phyloP scores from a whole-genome alignment of 2,888 invertebrate species.

The Drosophila kambysellisi region DNA sequence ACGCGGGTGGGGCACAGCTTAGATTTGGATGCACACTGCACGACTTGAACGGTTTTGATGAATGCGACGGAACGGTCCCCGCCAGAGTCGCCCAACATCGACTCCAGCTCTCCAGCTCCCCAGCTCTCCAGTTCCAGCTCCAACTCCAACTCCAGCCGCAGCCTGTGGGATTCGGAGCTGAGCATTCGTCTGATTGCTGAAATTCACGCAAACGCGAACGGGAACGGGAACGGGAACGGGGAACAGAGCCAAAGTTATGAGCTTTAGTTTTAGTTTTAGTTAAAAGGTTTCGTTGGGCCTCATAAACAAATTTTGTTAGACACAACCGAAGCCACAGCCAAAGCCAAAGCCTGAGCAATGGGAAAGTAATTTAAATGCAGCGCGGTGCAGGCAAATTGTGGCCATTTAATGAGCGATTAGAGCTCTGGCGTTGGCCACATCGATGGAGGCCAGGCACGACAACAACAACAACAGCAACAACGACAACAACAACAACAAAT shows the following conservation, averaged over 20 bases:
- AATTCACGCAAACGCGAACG: conserved; percentile 71
- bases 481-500: conserved; percentile 6
- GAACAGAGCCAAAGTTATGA: conserved; percentile 65
- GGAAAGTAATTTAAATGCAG: conserved; percentile 80
- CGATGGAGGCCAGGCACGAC: conserved; percentile 67
- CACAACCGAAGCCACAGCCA: conserved; percentile 32
- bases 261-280: conserved; percentile 76
- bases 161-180: conserved; percentile 50
- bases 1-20: conserved; percentile 65
- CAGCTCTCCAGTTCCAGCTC: background rate
- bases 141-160: conserved; percentile 5
- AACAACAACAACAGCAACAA: conserved; percentile 27
- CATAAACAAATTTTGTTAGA: conserved; percentile 72
- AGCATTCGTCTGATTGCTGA: conserved; percentile 67
- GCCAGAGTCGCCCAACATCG: conserved; percentile 20
- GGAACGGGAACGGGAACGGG: conserved; percentile 47
- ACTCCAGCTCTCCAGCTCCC: background rate
- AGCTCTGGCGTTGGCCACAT: conserved; percentile 57
- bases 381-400: conserved; percentile 71
- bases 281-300: conserved; percentile 73
- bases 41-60: conserved; percentile 76
- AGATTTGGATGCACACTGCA: conserved; percentile 63
- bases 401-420: conserved; percentile 79
- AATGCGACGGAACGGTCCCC: conserved; percentile 62
- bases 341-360: conserved; percentile 50